Evolutionary conservation across 2,113 vertebrate genomes (phyloP), one percentile per base, ranked within the genome.

Genomic region (Coryphaenoides rupestris): DNA sequence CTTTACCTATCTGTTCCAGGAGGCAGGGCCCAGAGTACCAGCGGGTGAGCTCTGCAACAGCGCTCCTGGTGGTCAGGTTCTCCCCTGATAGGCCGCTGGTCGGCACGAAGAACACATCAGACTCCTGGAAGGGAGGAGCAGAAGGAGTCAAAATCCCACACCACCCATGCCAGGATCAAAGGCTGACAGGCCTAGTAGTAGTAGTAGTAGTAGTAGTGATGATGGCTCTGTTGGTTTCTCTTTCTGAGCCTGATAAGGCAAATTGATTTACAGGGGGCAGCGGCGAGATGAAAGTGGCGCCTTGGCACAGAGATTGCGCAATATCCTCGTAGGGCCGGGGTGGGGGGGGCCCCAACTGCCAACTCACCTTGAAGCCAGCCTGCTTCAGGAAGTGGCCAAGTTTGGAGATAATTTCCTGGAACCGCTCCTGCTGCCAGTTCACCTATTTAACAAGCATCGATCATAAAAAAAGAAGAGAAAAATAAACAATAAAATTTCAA

Each of bases 321-420:
- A 53, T 24, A 33, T 21, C 7, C 1, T 22, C 13, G 24, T 0
- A 15, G 2, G 33, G 4, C 21, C 16, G 19, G 17, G 16, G 3
- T 62, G n/a, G 0, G 0, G 22, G 22, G 33, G 33, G 6, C 33
- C 33, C 21, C 22, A 23, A 52, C 21, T 23, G 33, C 17, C 15
- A 23, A 46, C 73, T 80, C 89, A 97, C 97, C 95, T 98, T 99
- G 86, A 98, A 99, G 67, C 97, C 97, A 63, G 96, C 97, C 90
- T 98, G 97, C 73, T 96, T 99, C 77, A 98, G 92, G 84, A 99
- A 98, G 17, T 98, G 94, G 2, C 95, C 92, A 1, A 99, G 95
- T 86, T 98, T 99, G 70, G 82, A 91, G 5, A 84, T 86, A 72
- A 99, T 93, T 77, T 98, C 96, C 75, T 92, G 86, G 91, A 99